Evolutionary conservation across 2,888 invertebrate species (phyloP).

Genomic region (Ormyrus labotus): DNA sequence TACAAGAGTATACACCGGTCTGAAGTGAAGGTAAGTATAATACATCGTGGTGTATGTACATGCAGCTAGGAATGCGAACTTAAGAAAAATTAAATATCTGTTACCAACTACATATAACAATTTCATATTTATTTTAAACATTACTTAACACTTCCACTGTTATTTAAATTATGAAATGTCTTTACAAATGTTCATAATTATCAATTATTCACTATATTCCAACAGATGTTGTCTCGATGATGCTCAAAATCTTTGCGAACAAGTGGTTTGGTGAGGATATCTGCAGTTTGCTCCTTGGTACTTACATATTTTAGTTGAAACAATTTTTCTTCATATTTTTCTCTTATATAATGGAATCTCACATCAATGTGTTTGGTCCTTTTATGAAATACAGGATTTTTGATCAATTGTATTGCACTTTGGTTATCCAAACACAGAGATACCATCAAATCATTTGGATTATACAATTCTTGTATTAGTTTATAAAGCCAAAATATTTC

Average conservation of each 20-base stretch:
- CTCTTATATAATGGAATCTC: conserved; percentile 35
- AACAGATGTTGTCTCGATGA: no score
- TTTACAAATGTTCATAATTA: no score
- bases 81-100: no score
- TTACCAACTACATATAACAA: no score
- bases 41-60: no score
- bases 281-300: background rate
- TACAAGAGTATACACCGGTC: no score
- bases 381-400: conserved; percentile 60
- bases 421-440: conserved; percentile 59
- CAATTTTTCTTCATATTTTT: conserved; percentile 3
- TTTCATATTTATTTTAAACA: no score
- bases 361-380: conserved; percentile 61
- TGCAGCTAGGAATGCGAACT: no score
- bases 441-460: background rate
- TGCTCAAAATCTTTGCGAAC: background rate
- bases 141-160: no score
- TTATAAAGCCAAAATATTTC: conserved; percentile 60
- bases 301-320: background rate
- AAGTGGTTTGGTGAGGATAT: background rate
- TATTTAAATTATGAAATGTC: no score
- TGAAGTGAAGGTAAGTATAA: no score
- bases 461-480: conserved; percentile 49
- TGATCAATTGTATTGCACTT: conserved; percentile 57
- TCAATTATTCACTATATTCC: no score